Evolutionary conservation across 1,140 invertebrate genomes (phyloP).

Genomic region (Diplogasteroides magnus): DNA sequence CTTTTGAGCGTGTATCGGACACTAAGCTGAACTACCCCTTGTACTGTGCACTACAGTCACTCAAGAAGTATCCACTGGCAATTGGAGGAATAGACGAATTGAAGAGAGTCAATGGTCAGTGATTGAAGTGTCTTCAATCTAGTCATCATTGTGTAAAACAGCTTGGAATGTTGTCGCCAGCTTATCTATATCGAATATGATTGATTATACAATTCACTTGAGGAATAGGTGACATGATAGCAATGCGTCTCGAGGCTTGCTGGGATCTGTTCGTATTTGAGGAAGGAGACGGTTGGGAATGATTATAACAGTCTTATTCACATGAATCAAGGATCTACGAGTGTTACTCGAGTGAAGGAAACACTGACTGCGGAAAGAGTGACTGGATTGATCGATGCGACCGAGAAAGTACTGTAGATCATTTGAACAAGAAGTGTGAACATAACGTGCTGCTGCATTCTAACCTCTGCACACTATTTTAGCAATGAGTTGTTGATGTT

Average conservation of each 20-base stretch:
- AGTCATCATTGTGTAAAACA: not conserved
- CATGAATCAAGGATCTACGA: no score
- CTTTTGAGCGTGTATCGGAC: no score
- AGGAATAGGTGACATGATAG: not conserved
- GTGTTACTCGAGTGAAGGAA: not conserved
- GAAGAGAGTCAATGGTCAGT: not conserved
- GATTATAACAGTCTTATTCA: no score
- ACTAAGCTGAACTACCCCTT: not conserved
- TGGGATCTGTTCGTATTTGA: not conserved
- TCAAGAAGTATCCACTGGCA: not conserved
- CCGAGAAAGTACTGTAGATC: not conserved
- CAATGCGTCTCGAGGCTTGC: not conserved
- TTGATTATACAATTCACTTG: not conserved
- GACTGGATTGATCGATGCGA: not conserved
- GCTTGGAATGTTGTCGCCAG: no score
- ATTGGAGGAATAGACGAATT: not conserved
- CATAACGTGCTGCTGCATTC: no score
- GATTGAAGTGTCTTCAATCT: no score
- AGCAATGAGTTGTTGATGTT: no score
- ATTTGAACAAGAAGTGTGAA: no score
- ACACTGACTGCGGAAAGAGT: not conserved
- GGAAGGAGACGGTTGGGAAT: not conserved
- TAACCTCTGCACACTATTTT: no score
- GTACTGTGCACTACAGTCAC: not conserved
- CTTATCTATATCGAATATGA: no score